These are phyloP conservation scores for Polylopha cassiicola DNA, from an alignment of 2,888 invertebrate genomes.

Conservation along the genomic window DNA sequence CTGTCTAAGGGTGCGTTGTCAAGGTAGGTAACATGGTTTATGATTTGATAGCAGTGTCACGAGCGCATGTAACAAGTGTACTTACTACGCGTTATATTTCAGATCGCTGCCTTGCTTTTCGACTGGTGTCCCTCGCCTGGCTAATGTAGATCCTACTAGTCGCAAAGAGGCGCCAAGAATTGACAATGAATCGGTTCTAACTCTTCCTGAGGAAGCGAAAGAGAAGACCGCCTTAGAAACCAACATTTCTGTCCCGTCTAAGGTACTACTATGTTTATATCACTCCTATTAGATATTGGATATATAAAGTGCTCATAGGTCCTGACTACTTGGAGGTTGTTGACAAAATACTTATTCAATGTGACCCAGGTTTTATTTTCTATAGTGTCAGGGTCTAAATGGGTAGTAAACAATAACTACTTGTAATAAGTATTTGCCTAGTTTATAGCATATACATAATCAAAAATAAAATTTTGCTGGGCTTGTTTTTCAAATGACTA, in stretches of 20 bases:
- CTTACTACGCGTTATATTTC: constrained; percentile 20
- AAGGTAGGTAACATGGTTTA: constrained; percentile 37
- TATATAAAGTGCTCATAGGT: too few species aligned
- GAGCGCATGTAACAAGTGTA: too few species aligned
- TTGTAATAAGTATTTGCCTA: too few species aligned
- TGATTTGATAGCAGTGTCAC: too few species aligned
- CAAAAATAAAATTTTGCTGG: too few species aligned
- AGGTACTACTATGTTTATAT: constrained; percentile 47
- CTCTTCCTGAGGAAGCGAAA: constrained; percentile 67
- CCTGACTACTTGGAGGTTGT: too few species aligned
- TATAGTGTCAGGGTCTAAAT: too few species aligned
- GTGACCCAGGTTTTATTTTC: too few species aligned
- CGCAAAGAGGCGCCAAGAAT: constrained; percentile 69
- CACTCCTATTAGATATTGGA: not conserved
- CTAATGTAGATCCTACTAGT: constrained; percentile 37
- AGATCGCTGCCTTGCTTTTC: constrained; percentile 59
- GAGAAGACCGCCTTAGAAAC: constrained; percentile 63
- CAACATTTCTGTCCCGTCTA: constrained; percentile 75
- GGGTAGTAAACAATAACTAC: too few species aligned
- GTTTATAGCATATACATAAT: too few species aligned
- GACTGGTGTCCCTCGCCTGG: constrained; percentile 33
- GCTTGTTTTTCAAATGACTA: too few species aligned
- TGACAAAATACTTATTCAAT: too few species aligned
- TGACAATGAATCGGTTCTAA: constrained; percentile 65
- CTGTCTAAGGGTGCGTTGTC: constrained; percentile 45